phyloP scores from a whole-genome alignment of 2,797 vertebrate genomes.

The Vipera latastei region DNA sequence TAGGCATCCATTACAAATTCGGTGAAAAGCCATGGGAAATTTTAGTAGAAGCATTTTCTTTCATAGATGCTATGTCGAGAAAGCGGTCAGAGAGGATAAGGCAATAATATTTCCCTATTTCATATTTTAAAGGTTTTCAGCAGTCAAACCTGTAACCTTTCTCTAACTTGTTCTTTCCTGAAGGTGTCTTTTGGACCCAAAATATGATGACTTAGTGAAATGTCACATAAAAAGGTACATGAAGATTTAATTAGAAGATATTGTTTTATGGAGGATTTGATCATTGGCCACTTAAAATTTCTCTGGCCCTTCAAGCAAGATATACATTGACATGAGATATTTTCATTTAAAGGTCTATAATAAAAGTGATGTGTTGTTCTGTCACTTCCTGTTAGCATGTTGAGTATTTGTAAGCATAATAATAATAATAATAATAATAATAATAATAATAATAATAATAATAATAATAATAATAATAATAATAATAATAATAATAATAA shows the following conservation, averaged over 20 bases:
- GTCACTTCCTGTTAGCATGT: background rate
- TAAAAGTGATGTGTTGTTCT: background rate
- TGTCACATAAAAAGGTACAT: conserved; percentile 14
- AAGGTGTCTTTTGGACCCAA: conserved; percentile 14
- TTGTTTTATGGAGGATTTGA: conserved; percentile 13
- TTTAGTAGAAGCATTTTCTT: background rate
- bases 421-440: no score
- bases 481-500: no score
- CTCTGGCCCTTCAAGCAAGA: conserved; percentile 1
- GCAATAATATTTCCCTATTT: background rate
- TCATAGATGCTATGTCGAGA: background rate
- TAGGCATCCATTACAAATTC: background rate
- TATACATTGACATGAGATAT: conserved; percentile 2
- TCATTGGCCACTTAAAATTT: conserved; percentile 16
- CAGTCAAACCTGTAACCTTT: conserved; percentile 5
- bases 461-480: no score
- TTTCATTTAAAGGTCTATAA: background rate
- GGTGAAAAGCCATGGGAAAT: background rate
- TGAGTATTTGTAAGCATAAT: background rate
- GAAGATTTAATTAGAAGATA: conserved; percentile 19
- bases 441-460: no score
- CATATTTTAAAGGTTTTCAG: background rate
- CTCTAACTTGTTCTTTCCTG: background rate
- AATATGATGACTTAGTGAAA: conserved; percentile 12
- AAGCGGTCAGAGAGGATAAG: background rate